Base-by-base conservation (phyloP, 1,140 invertebrate species). In the Campoletis sonorensis region DNA sequence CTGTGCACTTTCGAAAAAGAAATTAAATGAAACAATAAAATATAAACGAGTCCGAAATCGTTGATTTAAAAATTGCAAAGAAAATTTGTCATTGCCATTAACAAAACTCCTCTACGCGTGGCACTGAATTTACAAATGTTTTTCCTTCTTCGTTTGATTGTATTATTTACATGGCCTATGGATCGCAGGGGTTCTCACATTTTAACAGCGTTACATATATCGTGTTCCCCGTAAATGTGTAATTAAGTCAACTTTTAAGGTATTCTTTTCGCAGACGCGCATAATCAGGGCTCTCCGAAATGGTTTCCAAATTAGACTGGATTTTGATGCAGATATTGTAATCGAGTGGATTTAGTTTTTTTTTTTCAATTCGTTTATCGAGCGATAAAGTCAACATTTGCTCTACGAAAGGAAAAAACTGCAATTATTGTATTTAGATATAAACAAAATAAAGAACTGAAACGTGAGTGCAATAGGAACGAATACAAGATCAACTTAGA, bases 121-220 rank as follows among this genome's bases (percentile, higher is more conserved):
- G 18, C 54, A 58, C 54, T 58, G 54, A 21, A 58, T 58, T 58
- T 58, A 58, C 54, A 58, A 58, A 45, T n/a, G 54, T 58, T 58
- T 58, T n/a, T 58, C 54, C 5, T 10, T n/a, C 15, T 58, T 58
- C 54, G 10, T n/a, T 58, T 45, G 40, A 58, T 23, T 58, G 21
- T 58, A 58, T 58, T 58, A 58, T 58, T 58, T 58, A 58, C 54
- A 58, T n/a, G 54, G 54, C 54, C 54, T 54, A 54, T 54, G 54
- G 54, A 58, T 58, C 54, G 54, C 1, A 23, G 18, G 54, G 54
- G 54, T 58, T 54, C 13, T 54, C 49, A 54, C 49, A 13, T 54
- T 58, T 58, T n/a, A 21, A 23, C 54, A 58, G 54, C 54, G 54
- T 58, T 58, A 58, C 21, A n/a, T 23, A 21, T 54, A 8, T 21